phyloP scores from a whole-genome alignment of 2,113 vertebrate genomes.

The Perca flavescens region DNA sequence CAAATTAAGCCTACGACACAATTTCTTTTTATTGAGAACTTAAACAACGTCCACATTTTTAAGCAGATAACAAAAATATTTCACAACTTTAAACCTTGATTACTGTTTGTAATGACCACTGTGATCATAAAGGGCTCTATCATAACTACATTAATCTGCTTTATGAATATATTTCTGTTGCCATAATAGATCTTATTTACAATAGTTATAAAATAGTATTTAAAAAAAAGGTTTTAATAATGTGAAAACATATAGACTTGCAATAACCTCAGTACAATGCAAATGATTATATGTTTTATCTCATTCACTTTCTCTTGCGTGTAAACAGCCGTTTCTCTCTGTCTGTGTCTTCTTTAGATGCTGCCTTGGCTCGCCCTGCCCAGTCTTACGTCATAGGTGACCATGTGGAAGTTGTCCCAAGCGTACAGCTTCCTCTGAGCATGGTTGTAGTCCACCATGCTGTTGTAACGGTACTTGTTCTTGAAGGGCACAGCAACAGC shows the following conservation, averaged over 20 bases:
- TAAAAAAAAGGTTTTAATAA: conserved; percentile 35
- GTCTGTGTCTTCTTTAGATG: conserved; percentile 37
- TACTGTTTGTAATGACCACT: conserved; percentile 1
- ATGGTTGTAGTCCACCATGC: conserved; percentile 95
- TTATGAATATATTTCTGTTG: conserved; percentile 6
- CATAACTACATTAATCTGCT: conserved; percentile 7
- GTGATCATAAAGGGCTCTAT: neutral
- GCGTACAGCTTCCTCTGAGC: conserved; percentile 89
- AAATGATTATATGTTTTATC: conserved; percentile 15
- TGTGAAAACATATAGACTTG: neutral
- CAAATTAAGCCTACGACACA: neutral
- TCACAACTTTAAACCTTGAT: neutral
- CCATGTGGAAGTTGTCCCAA: conserved; percentile 97
- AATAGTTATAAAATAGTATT: conserved; percentile 50
- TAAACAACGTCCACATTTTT: conserved; percentile 41
- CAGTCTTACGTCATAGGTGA: conserved; percentile 90
- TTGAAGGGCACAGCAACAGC: conserved; percentile 86
- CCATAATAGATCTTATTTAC: conserved; percentile 53
- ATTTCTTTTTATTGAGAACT: conserved; percentile 40
- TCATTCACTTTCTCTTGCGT: conserved; percentile 5
- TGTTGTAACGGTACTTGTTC: conserved; percentile 92
- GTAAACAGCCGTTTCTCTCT: neutral
- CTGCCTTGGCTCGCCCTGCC: conserved; percentile 51
- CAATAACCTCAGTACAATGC: neutral
- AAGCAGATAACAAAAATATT: conserved; percentile 35